Percentiles rank a stretch among this genome's conserved stretches.
phyloP scores from a whole-genome alignment of 1,140 invertebrate genomes.

The Armadillidium nasatum region DNA sequence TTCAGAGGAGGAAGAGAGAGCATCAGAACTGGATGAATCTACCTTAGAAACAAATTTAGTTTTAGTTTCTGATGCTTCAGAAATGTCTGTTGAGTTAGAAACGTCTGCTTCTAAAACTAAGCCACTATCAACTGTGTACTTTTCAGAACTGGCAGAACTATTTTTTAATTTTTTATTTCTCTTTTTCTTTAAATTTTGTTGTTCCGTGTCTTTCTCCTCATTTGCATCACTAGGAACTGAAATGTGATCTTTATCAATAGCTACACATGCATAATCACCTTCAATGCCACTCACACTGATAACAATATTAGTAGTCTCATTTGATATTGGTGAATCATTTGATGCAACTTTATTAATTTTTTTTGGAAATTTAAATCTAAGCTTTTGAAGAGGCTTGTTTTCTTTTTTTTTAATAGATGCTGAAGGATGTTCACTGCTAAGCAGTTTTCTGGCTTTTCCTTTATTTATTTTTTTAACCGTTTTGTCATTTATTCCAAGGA shows the following conservation, averaged over 20 bases:
- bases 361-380: background rate
- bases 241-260: conserved; percentile 4
- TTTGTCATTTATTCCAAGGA: no score
- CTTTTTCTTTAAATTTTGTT: background rate
- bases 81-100: background rate
- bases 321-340: background rate
- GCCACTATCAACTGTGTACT: background rate
- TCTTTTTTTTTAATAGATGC: no score
- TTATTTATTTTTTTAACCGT: no score
- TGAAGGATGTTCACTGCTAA: no score
- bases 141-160: background rate
- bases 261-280: background rate
- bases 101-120: background rate
- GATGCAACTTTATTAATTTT: background rate
- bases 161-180: background rate
- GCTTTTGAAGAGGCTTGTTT: background rate
- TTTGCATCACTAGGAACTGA: background rate
- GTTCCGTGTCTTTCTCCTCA: no score
- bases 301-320: background rate
- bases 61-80: no score
- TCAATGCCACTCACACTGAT: conserved; percentile 1
- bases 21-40: no score
- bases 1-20: no score
- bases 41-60: no score
- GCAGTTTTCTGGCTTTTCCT: no score